A percentile compares a stretch with the other conserved stretches of the same genome.
These are phyloP conservation scores for Drosophila subobscura DNA, from an alignment of 1,140 invertebrate species.

Conservation along the genomic window DNA sequence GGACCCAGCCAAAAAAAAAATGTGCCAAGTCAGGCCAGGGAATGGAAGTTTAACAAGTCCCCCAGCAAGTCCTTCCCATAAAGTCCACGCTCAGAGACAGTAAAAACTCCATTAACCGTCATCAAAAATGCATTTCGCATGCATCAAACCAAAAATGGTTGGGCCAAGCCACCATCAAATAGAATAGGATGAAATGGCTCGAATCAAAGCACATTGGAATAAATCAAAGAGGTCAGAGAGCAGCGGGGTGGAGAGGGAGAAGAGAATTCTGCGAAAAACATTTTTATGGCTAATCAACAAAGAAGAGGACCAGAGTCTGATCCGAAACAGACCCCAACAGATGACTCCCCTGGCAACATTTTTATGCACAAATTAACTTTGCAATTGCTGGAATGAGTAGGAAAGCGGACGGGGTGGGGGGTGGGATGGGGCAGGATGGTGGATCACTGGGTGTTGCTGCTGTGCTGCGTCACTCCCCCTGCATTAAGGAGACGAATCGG, in stretches of 20 bases:
- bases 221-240: conserved; percentile 61
- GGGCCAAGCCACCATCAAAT: conserved; percentile 58
- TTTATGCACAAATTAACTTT: conserved; percentile 80
- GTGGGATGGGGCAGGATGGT: neutral
- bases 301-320: conserved; percentile 23
- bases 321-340: conserved; percentile 23
- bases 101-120: conserved; percentile 82
- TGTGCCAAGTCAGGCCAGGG: conserved; percentile 59
- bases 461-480: conserved; percentile 55
- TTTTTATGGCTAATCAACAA: conserved; percentile 75
- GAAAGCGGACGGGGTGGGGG: neutral
- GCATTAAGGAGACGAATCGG: conserved; percentile 46
- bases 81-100: conserved; percentile 61
- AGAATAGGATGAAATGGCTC: conserved; percentile 77
- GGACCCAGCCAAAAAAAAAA: conserved; percentile 45
- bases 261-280: conserved; percentile 29
- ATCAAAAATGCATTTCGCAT: conserved; percentile 81
- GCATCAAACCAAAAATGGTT: conserved; percentile 50
- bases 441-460: conserved; percentile 16
- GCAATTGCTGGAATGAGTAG: conserved; percentile 47
- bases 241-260: neutral
- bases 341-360: conserved; percentile 67
- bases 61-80: conserved; percentile 27
- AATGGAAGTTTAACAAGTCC: conserved; percentile 31
- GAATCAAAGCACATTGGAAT: conserved; percentile 77